Percentiles rank a stretch among this genome's conserved stretches.
Conservation (phyloP, 1,140 invertebrate species). For the Chlorops oryzae region DNA sequence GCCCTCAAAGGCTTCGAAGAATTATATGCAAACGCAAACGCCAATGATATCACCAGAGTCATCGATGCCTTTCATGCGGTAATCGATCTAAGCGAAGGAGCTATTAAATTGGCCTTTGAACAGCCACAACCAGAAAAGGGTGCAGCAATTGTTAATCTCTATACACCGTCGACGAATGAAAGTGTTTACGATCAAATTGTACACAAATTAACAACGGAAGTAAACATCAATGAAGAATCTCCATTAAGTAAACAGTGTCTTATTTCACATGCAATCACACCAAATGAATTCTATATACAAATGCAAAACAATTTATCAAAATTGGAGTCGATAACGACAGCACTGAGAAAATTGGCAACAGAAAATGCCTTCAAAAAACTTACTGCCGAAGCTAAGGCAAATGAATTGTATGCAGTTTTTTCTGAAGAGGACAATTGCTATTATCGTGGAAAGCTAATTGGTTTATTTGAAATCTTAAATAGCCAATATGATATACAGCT, state of each 20-base stretch:
- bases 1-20: conserved; percentile 52
- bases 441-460: conserved; percentile 61
- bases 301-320: conserved; percentile 54
- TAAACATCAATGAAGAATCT: neutral
- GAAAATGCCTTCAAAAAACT: neutral
- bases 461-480: conserved; percentile 49
- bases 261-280: conserved; percentile 60
- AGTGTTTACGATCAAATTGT: no score
- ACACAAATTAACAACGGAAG: neutral
- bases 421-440: conserved; percentile 63
- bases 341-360: conserved; percentile 36
- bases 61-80: no score
- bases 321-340: conserved; percentile 56
- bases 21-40: no score
- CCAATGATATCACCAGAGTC: no score
- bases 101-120: no score
- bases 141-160: no score
- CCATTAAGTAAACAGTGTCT: conserved; percentile 23
- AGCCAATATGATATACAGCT: conserved; percentile 57
- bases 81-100: no score
- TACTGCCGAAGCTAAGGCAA: neutral
- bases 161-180: no score
- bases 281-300: conserved; percentile 66
- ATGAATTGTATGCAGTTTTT: conserved; percentile 60
- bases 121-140: no score